Base-by-base conservation (phyloP, 1,140 invertebrate species). In the Drosophila pseudoananassae region DNA sequence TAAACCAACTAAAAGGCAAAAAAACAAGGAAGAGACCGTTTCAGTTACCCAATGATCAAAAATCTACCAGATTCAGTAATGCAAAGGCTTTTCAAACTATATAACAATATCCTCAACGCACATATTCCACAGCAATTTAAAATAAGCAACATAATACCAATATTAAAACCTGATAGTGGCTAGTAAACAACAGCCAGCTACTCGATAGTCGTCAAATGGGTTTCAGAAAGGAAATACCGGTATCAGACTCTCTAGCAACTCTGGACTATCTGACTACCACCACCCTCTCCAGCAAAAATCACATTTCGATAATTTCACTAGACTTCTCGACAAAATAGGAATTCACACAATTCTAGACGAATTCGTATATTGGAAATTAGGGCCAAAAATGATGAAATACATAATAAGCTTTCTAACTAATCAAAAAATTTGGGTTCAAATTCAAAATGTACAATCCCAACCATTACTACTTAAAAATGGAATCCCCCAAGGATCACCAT, bases 401-500 rank as follows among this genome's bases (percentile, higher is more conserved):
- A 40, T 40, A 40, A n/a, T 40, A 40, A 40, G 14, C n/a, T 40
- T n/a, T 12, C 36, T n/a, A n/a, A 40, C 36, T 40, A 40, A 40
- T 14, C n/a, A 3, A 14, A 40, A 40, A 14, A 40, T 40, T 14
- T n/a, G 12, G 0, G 12, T 40, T 40, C n/a, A 40, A 40, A 40
- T 14, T 14, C 12, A 40, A 40, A 14, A 40, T 1, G 2, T 14
- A 4, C 45, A 47, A 47, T 47, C 9, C 10, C 20, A 47, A 6
- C 20, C 20, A 9, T 47, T 47, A 6, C 46, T 20, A 20, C 20
- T 46, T 8, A 10, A 46, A 15, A 46, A 46, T 46, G 45, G 17
- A 20, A 46, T 46, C 45, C 45, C 45, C 1, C 5, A 47, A 23
- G 46, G 20, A 23, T 47, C 46, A 47, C 20, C 46, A 49, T 23